phyloP scores from a whole-genome alignment of 2,113 vertebrate genomes.

The Petrocephalus zakoni region DNA sequence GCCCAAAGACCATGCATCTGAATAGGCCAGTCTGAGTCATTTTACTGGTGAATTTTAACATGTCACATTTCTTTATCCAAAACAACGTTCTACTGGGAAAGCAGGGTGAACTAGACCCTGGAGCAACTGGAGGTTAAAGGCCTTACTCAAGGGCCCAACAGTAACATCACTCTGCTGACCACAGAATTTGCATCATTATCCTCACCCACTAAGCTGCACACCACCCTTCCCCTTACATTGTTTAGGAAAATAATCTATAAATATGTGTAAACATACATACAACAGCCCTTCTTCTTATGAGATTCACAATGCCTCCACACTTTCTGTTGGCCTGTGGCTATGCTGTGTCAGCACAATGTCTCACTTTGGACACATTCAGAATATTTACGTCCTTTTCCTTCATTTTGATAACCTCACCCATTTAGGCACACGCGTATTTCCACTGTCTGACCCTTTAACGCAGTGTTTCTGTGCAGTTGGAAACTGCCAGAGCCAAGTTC shows the following conservation, averaged over 20 bases:
- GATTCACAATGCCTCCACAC: background rate
- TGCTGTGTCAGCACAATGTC: background rate
- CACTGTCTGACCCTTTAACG: background rate
- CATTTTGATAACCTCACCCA: background rate
- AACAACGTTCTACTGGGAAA: background rate
- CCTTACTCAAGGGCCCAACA: background rate
- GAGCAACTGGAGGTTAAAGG: background rate
- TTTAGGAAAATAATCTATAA: background rate
- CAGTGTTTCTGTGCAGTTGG: slow-evolving; percentile 62
- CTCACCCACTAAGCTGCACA: background rate
- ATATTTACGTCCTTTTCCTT: background rate
- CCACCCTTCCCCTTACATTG: background rate
- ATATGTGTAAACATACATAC: background rate
- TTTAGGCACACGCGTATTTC: background rate
- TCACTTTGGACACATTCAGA: background rate
- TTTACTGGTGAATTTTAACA: background rate
- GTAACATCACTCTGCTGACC: background rate
- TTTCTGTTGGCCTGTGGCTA: background rate
- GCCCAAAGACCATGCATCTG: background rate
- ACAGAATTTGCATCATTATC: background rate
- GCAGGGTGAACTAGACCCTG: background rate
- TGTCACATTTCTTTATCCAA: background rate
- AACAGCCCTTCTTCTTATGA: background rate
- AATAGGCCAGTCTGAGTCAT: background rate
- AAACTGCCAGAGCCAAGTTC: slow-evolving; percentile 85